These are phyloP conservation scores for Beris morrisii DNA, from an alignment of 2,888 invertebrate species.

Conservation along the genomic window DNA sequence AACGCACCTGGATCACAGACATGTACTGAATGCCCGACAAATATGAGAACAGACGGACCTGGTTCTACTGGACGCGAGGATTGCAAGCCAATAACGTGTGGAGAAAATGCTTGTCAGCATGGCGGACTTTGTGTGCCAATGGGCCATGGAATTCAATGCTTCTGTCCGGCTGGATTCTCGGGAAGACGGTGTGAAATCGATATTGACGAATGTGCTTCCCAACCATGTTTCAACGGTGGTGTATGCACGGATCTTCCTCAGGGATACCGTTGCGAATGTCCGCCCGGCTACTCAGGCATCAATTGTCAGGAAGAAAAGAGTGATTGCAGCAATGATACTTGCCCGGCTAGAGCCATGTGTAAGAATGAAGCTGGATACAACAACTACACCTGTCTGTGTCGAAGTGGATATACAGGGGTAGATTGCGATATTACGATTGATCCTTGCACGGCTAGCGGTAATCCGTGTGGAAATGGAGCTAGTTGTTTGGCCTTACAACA, in stretches of 20 bases:
- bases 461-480: constrained; percentile 89
- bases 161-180: constrained; percentile 93
- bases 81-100: constrained; percentile 85
- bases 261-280: constrained; percentile 88
- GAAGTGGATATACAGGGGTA: constrained; percentile 91
- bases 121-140: constrained; percentile 88
- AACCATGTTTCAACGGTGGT: constrained; percentile 92
- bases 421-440: constrained; percentile 91
- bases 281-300: constrained; percentile 84
- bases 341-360: constrained; percentile 95
- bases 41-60: constrained; percentile 80
- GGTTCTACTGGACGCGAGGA: constrained; percentile 83
- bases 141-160: constrained; percentile 87
- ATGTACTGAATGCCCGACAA: constrained; percentile 88
- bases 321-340: constrained; percentile 86
- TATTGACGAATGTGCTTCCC: constrained; percentile 91
- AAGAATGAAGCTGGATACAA: constrained; percentile 90
- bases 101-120: constrained; percentile 85
- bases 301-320: constrained; percentile 93
- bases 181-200: constrained; percentile 92
- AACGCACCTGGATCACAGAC: constrained; percentile 79
- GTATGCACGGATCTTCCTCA: constrained; percentile 90
- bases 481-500: constrained; percentile 87
- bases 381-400: constrained; percentile 89
- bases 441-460: constrained; percentile 85